Conservation (phyloP, 1,140 invertebrate species). For the Heterodera schachtii region DNA sequence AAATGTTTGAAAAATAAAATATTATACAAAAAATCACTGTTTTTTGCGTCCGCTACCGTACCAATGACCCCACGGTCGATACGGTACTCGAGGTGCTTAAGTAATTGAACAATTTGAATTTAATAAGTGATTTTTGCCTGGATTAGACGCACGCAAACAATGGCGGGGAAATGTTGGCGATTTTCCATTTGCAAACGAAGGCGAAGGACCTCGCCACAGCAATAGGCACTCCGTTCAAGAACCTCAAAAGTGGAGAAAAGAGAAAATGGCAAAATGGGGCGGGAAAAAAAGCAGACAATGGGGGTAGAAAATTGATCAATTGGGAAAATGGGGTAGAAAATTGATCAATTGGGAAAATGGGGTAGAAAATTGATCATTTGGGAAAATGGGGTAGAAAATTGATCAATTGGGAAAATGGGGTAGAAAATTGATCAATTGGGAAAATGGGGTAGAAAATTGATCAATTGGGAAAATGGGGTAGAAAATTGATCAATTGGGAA, state of each 20-base stretch:
- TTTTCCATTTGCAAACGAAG: conserved; percentile 79
- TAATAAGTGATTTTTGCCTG: conserved; percentile 68
- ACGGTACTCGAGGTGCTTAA: conserved; percentile 78
- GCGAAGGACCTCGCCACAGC: conserved; percentile 79
- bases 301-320: too few species aligned
- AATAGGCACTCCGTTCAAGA: conserved; percentile 78
- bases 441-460: too few species aligned
- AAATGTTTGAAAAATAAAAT: conserved; percentile 5
- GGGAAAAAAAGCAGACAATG: too few species aligned
- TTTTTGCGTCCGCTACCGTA: conserved; percentile 63
- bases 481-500: too few species aligned
- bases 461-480: too few species aligned
- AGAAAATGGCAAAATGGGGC: too few species aligned
- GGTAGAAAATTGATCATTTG: too few species aligned
- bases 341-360: too few species aligned
- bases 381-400: too few species aligned
- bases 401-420: too few species aligned
- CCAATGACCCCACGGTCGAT: conserved; percentile 80
- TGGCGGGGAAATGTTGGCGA: conserved; percentile 76
- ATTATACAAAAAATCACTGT: neutral
- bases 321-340: too few species aligned
- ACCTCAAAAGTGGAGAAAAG: conserved; percentile 57
- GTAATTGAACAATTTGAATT: neutral
- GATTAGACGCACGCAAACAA: conserved; percentile 75
- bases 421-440: too few species aligned